A percentile compares a stretch with the other conserved stretches of the same genome.
phyloP scores from a whole-genome alignment of 2,888 invertebrate species.

The Spilarctia lutea region DNA sequence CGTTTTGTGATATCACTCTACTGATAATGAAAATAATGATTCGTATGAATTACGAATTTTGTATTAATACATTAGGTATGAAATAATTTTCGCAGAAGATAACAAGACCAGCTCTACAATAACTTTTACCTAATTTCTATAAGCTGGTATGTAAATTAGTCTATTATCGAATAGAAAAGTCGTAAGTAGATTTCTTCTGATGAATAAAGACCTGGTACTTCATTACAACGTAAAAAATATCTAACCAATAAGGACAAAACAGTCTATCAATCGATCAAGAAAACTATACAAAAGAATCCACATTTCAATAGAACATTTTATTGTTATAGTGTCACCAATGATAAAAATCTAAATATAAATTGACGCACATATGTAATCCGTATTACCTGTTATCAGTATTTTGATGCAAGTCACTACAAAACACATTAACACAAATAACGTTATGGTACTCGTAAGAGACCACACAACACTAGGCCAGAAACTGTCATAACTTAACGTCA shows the following conservation, averaged over 20 bases:
- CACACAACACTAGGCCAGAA: constrained; percentile 45
- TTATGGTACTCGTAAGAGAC: constrained; percentile 44
- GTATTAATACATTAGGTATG: neutral
- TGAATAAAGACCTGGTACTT: too few species aligned
- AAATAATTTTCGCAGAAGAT: neutral
- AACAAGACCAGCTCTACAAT: neutral
- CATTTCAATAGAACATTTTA: neutral
- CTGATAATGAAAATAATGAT: neutral
- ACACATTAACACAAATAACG: constrained; percentile 49
- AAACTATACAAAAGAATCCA: neutral
- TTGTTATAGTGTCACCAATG: neutral
- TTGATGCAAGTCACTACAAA: constrained; percentile 57
- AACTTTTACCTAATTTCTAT: neutral
- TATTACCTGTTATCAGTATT: constrained; percentile 53
- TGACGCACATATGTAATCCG: neutral
- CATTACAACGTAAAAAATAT: neutral
- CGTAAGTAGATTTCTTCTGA: too few species aligned
- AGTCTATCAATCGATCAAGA: neutral
- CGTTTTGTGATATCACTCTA: neutral
- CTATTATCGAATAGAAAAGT: neutral
- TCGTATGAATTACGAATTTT: neutral
- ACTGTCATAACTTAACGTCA: constrained; percentile 6
- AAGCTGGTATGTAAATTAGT: neutral
- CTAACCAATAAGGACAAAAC: neutral
- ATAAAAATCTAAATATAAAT: too few species aligned